Evolutionary conservation across 2,797 vertebrate genomes (phyloP).

Genomic region (Protosalanx chinensis): DNA sequence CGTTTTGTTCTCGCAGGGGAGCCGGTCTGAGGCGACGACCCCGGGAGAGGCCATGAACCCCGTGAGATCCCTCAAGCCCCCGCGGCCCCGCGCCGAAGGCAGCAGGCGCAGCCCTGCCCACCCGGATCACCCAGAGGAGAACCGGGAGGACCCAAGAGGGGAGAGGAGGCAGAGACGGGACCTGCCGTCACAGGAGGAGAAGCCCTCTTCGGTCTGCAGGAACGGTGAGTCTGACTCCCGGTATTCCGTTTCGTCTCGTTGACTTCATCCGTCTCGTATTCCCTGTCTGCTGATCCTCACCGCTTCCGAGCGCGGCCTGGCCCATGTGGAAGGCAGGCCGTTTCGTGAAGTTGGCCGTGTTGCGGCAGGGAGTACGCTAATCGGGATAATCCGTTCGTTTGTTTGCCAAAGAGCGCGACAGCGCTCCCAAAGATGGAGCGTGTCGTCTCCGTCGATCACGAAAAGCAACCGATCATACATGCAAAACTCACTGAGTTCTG

Average conservation of each 20-base stretch:
- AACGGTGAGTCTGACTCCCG: slow-evolving; percentile 61
- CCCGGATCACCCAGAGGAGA: slow-evolving; percentile 43
- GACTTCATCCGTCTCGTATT: neutral
- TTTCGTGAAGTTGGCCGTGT: too few species aligned
- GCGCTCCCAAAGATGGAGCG: slow-evolving; percentile 24
- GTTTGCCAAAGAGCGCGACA: neutral
- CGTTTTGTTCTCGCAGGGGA: slow-evolving; percentile 44
- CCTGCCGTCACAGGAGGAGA: slow-evolving; percentile 41
- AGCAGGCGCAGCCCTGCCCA: slow-evolving; percentile 49
- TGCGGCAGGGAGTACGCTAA: too few species aligned
- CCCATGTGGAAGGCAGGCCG: too few species aligned
- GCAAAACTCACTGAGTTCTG: slow-evolving; percentile 6
- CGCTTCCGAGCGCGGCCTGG: too few species aligned
- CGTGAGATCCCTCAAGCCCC: slow-evolving; percentile 59
- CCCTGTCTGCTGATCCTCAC: too few species aligned
- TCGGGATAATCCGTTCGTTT: too few species aligned
- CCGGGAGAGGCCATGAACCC: slow-evolving; percentile 70
- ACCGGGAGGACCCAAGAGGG: slow-evolving; percentile 42
- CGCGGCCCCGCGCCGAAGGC: slow-evolving; percentile 27
- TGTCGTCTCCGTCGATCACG: slow-evolving; percentile 19
- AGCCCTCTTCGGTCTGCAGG: slow-evolving; percentile 47
- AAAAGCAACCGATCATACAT: slow-evolving; percentile 27
- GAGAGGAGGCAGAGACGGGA: slow-evolving; percentile 42
- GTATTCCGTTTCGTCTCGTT: neutral
- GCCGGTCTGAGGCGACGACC: slow-evolving; percentile 44